A percentile compares a stretch with the other conserved stretches of the same genome.
phyloP scores from a whole-genome alignment of 2,797 vertebrate species.

The Characodon lateralis region DNA sequence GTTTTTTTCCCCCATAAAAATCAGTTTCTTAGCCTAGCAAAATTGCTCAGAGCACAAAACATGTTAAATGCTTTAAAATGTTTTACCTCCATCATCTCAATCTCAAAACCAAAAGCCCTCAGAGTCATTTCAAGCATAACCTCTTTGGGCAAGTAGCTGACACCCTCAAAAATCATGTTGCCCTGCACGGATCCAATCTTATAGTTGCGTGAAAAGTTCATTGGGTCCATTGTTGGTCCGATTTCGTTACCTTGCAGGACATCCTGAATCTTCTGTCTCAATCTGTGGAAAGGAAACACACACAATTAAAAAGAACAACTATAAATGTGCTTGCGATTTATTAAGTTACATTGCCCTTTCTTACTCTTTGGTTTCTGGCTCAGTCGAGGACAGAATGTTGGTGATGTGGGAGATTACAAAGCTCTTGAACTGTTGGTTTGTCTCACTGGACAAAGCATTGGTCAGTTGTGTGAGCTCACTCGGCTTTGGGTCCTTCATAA shows the following conservation, averaged over 20 bases:
- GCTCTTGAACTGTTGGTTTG: constrained; percentile 86
- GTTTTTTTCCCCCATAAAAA: constrained; percentile 6
- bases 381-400: constrained; percentile 88
- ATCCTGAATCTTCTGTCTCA: constrained; percentile 82
- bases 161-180: constrained; percentile 90
- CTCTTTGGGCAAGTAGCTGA: constrained; percentile 88
- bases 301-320: background rate
- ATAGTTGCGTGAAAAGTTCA: constrained; percentile 89
- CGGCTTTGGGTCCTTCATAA: constrained; percentile 87
- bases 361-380: constrained; percentile 81
- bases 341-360: constrained; percentile 39
- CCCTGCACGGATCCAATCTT: constrained; percentile 84
- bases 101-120: constrained; percentile 83
- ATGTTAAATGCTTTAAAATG: background rate
- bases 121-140: constrained; percentile 93
- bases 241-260: constrained; percentile 83
- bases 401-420: constrained; percentile 90
- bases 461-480: constrained; percentile 80
- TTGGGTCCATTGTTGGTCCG: constrained; percentile 80
- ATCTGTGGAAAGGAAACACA: constrained; percentile 68
- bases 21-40: background rate
- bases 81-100: constrained; percentile 93
- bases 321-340: background rate
- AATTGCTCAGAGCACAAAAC: background rate
- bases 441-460: constrained; percentile 77